phyloP scores from a whole-genome alignment of 2,113 vertebrate genomes.

The Mirounga angustirostris region DNA sequence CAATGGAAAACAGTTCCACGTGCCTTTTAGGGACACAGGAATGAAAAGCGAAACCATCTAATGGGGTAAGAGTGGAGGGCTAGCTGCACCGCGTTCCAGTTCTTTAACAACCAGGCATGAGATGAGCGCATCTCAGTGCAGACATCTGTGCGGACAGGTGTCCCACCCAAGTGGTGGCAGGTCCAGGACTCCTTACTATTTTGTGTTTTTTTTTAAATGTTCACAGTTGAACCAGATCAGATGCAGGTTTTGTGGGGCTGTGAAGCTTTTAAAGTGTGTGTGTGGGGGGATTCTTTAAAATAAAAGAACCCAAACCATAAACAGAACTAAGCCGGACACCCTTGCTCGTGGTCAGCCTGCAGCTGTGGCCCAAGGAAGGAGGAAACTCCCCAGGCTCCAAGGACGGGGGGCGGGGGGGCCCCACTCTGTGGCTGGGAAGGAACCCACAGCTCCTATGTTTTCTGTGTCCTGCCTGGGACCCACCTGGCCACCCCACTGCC shows the following conservation, averaged over 20 bases:
- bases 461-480: neutral
- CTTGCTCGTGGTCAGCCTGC: rapidly evolving
- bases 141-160: rapidly evolving
- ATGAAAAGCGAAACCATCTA: neutral
- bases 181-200: rapidly evolving
- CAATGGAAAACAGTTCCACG: rapidly evolving
- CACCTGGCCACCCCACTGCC: rapidly evolving
- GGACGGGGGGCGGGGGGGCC: neutral
- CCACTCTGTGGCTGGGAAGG: rapidly evolving
- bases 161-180: rapidly evolving
- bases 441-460: neutral
- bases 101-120: rapidly evolving
- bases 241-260: neutral
- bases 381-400: no score
- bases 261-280: neutral
- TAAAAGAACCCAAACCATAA: neutral
- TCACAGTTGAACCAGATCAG: rapidly evolving
- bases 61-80: neutral
- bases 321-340: neutral
- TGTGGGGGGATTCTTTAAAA: no score
- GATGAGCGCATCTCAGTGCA: rapidly evolving
- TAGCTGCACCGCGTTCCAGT: rapidly evolving
- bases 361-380: rapidly evolving
- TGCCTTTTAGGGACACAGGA: neutral
- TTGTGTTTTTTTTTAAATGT: neutral